Percentiles rank a stretch among this genome's conserved stretches.
Evolutionary conservation across 2,797 vertebrate genomes (phyloP).

Genomic region (Tinamus major): DNA sequence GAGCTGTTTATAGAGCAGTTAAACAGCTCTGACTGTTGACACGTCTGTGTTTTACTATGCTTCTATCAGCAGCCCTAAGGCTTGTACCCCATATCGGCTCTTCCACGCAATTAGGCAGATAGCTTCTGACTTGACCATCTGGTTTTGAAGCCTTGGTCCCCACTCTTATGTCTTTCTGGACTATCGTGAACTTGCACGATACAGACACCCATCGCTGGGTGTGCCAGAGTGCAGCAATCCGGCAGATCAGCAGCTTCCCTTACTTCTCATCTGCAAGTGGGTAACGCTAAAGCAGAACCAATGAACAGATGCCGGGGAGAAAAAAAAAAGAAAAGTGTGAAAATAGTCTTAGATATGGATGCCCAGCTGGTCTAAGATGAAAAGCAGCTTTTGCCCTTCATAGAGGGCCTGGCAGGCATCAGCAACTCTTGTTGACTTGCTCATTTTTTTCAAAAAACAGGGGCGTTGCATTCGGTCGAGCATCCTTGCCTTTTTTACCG

Average conservation of each 20-base stretch:
- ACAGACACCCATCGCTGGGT: fast-evolving
- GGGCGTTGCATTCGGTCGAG: neutral
- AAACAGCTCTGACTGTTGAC: neutral
- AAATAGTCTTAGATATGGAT: neutral
- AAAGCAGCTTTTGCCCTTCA: neutral
- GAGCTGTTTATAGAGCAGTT: neutral
- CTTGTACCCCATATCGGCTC: neutral
- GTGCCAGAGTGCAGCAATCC: neutral
- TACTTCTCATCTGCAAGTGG: fast-evolving
- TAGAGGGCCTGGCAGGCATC: neutral
- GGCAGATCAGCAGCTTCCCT: neutral
- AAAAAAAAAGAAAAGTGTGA: neutral
- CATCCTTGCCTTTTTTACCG: neutral
- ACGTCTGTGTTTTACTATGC: neutral
- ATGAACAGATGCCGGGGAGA: neutral
- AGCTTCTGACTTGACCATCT: neutral
- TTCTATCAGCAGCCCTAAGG: neutral
- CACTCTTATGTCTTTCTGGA: fast-evolving
- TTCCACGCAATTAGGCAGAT: fast-evolving
- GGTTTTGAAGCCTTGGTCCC: neutral
- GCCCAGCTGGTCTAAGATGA: neutral
- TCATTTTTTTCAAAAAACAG: neutral
- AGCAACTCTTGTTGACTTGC: neutral
- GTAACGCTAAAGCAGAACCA: fast-evolving
- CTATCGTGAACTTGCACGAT: neutral